phyloP scores from a whole-genome alignment of 1,140 invertebrate species.

The Rhynchophorus ferrugineus region DNA sequence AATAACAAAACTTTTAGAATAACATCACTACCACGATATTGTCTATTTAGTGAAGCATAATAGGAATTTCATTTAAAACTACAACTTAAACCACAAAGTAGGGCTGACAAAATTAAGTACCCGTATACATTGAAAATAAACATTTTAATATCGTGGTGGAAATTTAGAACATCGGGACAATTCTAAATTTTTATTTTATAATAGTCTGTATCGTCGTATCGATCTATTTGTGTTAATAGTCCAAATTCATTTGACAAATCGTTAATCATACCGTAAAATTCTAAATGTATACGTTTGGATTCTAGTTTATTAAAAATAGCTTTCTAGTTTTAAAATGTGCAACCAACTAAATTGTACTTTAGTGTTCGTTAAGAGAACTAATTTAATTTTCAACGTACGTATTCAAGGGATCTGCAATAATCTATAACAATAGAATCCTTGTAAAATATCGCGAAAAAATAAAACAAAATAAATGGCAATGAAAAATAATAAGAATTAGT shows the following conservation, averaged over 20 bases:
- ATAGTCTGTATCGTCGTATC: too few species aligned
- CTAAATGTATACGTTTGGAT: neutral
- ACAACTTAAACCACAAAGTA: neutral
- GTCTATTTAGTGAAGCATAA: neutral
- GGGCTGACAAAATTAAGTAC: neutral
- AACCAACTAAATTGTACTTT: slow-evolving; percentile 32
- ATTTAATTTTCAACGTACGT: neutral
- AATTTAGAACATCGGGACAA: too few species aligned
- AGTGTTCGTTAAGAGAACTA: neutral
- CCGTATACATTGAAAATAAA: too few species aligned
- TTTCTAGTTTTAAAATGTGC: slow-evolving; percentile 30
- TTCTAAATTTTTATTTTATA: too few species aligned
- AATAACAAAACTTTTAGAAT: neutral
- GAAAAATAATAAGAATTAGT: neutral
- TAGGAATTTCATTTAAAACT: neutral
- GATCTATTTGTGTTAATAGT: too few species aligned
- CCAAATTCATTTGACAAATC: too few species aligned
- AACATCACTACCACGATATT: neutral
- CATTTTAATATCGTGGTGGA: neutral
- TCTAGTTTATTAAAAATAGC: slow-evolving; percentile 31
- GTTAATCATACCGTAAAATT: too few species aligned
- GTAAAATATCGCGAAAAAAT: neutral
- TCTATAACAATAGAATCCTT: too few species aligned
- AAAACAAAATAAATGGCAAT: slow-evolving; percentile 1
- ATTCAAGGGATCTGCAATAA: too few species aligned